Conservation (phyloP, 2,113 vertebrate genomes). For the Poeciliopsis occidentalis region DNA sequence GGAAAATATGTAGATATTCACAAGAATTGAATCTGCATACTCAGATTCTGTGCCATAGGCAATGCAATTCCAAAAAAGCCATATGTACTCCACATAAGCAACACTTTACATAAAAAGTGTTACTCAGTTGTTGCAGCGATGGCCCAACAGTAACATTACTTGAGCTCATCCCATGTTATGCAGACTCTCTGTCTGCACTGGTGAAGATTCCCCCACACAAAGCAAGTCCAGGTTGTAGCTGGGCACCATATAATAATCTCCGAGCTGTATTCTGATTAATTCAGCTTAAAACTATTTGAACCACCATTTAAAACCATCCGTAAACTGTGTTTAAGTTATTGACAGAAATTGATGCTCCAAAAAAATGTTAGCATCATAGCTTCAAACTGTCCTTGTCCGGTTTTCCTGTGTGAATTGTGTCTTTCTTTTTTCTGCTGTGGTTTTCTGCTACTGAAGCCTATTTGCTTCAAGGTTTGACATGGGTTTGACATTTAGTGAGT, state of each 20-base stretch:
- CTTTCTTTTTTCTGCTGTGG: too few species aligned
- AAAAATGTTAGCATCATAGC: not conserved
- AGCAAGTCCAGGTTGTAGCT: too few species aligned
- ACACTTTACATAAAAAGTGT: not conserved
- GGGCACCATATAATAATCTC: not conserved
- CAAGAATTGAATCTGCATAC: too few species aligned
- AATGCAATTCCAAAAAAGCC: not conserved
- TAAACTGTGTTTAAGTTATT: too few species aligned
- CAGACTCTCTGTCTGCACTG: not conserved
- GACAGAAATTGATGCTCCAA: too few species aligned
- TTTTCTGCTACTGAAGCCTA: too few species aligned
- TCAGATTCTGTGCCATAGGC: not conserved
- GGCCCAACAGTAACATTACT: too few species aligned
- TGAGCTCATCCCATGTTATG: not conserved
- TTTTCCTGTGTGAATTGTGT: too few species aligned
- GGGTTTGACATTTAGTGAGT: too few species aligned
- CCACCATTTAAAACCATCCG: not conserved
- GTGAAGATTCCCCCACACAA: not conserved
- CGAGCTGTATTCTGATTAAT: not conserved
- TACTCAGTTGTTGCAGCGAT: not conserved
- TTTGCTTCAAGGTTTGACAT: too few species aligned
- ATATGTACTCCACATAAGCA: not conserved
- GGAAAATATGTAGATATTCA: too few species aligned
- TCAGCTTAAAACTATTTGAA: too few species aligned
- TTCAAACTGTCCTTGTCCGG: not conserved